Percentiles rank a stretch among this genome's conserved stretches.
These are phyloP conservation scores for Basileuterus tristriatus DNA, from an alignment of 2,797 vertebrate genomes.

Conservation along the genomic window DNA sequence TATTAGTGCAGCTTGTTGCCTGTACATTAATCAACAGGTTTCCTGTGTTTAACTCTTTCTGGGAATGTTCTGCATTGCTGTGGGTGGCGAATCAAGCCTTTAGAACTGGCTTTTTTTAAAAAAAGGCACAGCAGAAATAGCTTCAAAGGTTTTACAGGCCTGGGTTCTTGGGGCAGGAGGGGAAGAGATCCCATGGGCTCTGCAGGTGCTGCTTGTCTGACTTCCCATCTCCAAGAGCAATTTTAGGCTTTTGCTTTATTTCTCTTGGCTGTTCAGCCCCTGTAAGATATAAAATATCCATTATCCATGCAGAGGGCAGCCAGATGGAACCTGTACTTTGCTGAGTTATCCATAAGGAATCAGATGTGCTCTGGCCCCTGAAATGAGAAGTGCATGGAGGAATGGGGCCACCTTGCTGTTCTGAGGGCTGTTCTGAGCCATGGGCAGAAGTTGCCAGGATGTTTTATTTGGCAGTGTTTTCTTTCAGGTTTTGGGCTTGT, in stretches of 20 bases:
- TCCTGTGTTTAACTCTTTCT: conserved; percentile 46
- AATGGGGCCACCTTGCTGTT: not conserved
- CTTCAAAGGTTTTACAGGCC: not conserved
- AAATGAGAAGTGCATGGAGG: not conserved
- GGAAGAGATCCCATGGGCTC: not conserved
- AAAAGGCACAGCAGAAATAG: accelerated
- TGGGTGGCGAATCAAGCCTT: not conserved
- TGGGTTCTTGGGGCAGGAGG: not conserved
- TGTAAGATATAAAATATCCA: not conserved
- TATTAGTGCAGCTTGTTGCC: conserved; percentile 50
- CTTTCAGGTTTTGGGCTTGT: not conserved
- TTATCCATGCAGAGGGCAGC: not conserved
- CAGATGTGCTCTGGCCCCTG: not conserved
- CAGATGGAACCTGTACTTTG: not conserved
- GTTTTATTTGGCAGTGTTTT: not conserved
- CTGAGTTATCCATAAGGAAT: not conserved
- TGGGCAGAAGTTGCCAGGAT: not conserved
- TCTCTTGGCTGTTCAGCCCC: not conserved
- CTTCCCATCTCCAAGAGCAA: not conserved
- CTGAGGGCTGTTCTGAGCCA: not conserved
- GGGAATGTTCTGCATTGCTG: not conserved
- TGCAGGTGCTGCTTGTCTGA: not conserved
- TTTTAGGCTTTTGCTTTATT: not conserved
- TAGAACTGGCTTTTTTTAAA: not conserved
- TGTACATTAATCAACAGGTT: conserved; percentile 65